phyloP scores from a whole-genome alignment of 1,140 invertebrate genomes.

The Galleria mellonella region DNA sequence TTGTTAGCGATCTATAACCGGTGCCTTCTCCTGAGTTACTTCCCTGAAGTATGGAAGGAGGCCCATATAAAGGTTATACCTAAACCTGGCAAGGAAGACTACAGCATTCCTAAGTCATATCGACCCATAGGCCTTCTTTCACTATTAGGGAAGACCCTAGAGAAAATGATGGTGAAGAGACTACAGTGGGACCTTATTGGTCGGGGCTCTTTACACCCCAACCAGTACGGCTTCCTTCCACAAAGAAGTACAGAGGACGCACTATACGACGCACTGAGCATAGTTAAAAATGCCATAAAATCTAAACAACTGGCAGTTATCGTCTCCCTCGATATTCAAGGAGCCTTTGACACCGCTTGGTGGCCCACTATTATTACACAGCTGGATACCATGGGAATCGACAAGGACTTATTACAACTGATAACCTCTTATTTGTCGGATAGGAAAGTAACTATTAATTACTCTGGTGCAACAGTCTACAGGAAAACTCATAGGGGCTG shows the following conservation, averaged over 20 bases:
- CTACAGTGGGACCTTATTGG: neutral
- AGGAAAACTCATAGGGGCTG: conserved; percentile 1
- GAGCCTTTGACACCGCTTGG: conserved; percentile 9
- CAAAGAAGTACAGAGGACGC: neutral
- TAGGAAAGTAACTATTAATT: neutral
- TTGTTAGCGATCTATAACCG: neutral
- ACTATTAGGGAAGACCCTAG: neutral
- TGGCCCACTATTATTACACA: neutral
- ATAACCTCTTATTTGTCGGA: neutral
- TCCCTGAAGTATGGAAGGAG: neutral
- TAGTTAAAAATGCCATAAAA: neutral
- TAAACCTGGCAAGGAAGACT: neutral
- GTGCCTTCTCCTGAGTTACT: neutral
- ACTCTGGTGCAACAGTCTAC: neutral
- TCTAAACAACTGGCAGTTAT: neutral
- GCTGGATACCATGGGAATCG: neutral
- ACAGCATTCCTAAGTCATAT: neutral
- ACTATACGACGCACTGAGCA: neutral
- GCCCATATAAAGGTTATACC: neutral
- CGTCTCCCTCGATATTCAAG: conserved; percentile 8
- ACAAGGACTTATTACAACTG: neutral
- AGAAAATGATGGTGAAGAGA: neutral
- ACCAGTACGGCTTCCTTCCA: neutral
- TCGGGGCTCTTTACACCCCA: neutral
- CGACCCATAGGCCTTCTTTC: neutral